Base-by-base conservation (phyloP, 53 echinoderm and acorn worm species). In the Holothuria scabra region DNA sequence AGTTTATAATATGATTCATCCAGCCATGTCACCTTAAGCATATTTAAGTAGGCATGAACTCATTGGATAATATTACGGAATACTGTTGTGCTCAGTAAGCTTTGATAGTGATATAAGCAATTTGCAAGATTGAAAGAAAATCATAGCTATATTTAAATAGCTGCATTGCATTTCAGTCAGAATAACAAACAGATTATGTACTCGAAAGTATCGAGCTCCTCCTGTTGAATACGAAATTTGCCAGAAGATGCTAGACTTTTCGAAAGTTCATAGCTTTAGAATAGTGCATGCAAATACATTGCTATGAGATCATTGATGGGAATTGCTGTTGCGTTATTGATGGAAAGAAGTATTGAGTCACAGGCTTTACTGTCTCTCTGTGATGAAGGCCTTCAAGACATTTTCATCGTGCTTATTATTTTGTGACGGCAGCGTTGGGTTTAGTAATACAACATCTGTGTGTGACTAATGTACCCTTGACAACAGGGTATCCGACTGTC, bases 261-360 rank as follows among this genome's bases (percentile, higher is more conserved):
- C 18, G 13, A 69, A 69, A 69, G 69, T 69, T 69, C 69, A 69
- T 13, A 37, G 22, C 69, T 32, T 29, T 65, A 14, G 25, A 65
- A 33, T 5, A 69, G 69, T 69, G 69, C 35, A 69, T 69, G 12
- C n/a, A 30, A 52, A 69, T 37, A 12, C 32, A 18, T 12, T 69
- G 19, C 41, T 37, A 13, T 69, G 69, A 69, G 69, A 69, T 69
- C 69, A 69, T 69, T 23, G 35, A 37, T 30, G 34, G n/a, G 34
- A 34, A 33, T 41, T 32, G 69, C 28, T 69, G 41, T 69, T 69
- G 69, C 69, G 34, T 69, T 32, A 69, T 69, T 69, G 69, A 69
- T 69, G 69, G 69, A 69, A 34, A 69, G 34, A 34, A n/a, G 22
- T 33, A 41, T 69, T 69, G 69, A 69, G 69, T 69, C 69, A 69